phyloP scores from a whole-genome alignment of 2,113 vertebrate species.

The Heterocephalus glaber region DNA sequence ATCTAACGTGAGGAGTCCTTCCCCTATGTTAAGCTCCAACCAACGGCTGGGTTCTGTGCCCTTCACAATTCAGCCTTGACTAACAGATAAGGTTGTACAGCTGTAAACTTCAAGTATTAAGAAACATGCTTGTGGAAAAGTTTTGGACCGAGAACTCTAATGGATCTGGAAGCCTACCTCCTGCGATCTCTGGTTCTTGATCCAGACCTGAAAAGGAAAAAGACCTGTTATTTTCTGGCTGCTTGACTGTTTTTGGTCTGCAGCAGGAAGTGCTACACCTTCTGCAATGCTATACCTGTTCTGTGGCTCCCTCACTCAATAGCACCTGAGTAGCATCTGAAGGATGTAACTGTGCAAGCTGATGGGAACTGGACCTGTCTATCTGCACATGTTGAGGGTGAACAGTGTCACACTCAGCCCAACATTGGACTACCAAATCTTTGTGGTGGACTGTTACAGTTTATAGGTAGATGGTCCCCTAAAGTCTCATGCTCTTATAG shows the following conservation, averaged over 20 bases:
- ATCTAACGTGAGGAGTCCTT: not conserved
- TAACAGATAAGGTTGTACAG: not conserved
- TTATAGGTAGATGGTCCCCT: not conserved
- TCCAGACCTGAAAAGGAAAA: slow-evolving; percentile 88
- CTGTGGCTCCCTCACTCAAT: not conserved
- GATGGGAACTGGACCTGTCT: not conserved
- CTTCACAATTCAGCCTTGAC: not conserved
- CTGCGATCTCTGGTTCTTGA: slow-evolving; percentile 94
- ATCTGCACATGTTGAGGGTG: not conserved
- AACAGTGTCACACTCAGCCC: not conserved
- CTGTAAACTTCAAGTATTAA: not conserved
- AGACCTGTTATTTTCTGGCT: not conserved
- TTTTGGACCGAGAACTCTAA: not conserved
- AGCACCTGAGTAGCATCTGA: not conserved
- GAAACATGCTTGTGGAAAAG: not conserved
- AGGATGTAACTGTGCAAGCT: not conserved
- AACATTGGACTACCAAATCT: not conserved
- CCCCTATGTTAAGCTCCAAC: not conserved
- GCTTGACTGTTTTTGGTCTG: rapidly evolving
- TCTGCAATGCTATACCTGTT: not conserved
- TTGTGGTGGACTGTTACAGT: not conserved
- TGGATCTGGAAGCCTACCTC: slow-evolving; percentile 80
- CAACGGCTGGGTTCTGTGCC: not conserved
- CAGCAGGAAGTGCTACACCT: not conserved
- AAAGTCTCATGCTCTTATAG: not conserved